Evolutionary conservation across 2,888 invertebrate species (phyloP), one percentile per base, ranked within the genome.

Genomic region (Leptinotarsa juncta): DNA sequence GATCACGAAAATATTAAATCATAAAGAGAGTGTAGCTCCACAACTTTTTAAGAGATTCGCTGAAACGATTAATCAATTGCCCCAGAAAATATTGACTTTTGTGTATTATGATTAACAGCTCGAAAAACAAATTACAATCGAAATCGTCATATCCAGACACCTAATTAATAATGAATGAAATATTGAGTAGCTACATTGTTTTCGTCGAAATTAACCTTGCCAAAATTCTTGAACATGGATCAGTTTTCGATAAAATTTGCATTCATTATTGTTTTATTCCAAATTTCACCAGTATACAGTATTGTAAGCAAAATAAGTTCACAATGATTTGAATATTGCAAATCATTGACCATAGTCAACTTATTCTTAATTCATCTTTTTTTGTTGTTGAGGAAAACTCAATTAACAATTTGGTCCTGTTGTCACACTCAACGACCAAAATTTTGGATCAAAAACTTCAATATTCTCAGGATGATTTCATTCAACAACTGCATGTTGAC

Each of bases 281-380:
- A 4, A 57, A 57, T 57, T 57, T 57, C 23, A 57, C 23, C 14
- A n/a, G 18, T 53, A 18, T 53, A n/a, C n/a, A 12, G 57, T 14
- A 57, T 57, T 57, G 57, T 57, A 57, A 57, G 57, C 57, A 57
- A 57, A 57, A 57, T 57, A 0, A 2, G 53, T 53, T 53, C 53
- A 18, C 18, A 18, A 1, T 4, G 15, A 57, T 57, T 57, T 57
- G 23, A 57, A 57, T 57, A 57, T 12, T 15, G 57, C 57, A 57
- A 14, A 57, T 57, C 57, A 57, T 53, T 53, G 18, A 53, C 18
- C 57, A 57, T 4, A 4, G 16, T 51, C 51, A 51, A 51, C 1
- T 51, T 2, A 16, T n/a, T 51, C 16, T 4, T 51, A 3, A 51
- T 15, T 16, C 15, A n/a, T 51, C 15, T 16, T 51, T 16, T 16